Conservation (phyloP, 1,140 invertebrate species). For the Anastrepha obliqua region DNA sequence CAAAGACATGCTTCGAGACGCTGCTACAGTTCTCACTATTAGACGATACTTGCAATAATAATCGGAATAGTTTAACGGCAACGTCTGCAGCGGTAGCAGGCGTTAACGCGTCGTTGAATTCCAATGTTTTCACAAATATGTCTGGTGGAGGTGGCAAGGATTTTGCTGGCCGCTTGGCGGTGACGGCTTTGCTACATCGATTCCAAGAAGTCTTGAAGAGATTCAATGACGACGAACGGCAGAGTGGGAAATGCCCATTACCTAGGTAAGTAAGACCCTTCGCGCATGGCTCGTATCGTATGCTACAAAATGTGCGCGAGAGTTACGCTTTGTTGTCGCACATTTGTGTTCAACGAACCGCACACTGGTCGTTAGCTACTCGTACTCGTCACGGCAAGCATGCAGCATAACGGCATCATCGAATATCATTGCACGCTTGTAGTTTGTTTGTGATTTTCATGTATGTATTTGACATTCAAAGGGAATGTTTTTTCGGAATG, state of each 20-base stretch:
- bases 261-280: slow-evolving; percentile 80
- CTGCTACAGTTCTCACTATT: slow-evolving; percentile 93
- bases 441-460: too few species aligned
- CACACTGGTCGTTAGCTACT: too few species aligned
- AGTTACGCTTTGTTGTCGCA: too few species aligned
- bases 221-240: slow-evolving; percentile 89
- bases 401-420: too few species aligned
- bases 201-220: slow-evolving; percentile 94
- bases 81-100: slow-evolving; percentile 59
- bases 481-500: too few species aligned
- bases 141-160: slow-evolving; percentile 75
- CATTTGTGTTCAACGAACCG: too few species aligned
- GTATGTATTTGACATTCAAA: too few species aligned
- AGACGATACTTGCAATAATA: slow-evolving; percentile 77
- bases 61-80: slow-evolving; percentile 75
- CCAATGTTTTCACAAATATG: slow-evolving; percentile 64
- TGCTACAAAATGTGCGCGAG: too few species aligned
- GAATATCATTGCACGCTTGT: too few species aligned
- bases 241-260: slow-evolving; percentile 91
- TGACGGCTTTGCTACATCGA: slow-evolving; percentile 91
- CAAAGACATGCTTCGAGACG: slow-evolving; percentile 96
- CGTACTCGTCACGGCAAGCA: too few species aligned
- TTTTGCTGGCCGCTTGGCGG: slow-evolving; percentile 89
- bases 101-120: slow-evolving; percentile 61
- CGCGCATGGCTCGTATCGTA: too few species aligned